Evolutionary conservation across 1,140 invertebrate species (phyloP), one percentile per base, ranked within the genome.

Genomic region (Oryzaephilus surinamensis): DNA sequence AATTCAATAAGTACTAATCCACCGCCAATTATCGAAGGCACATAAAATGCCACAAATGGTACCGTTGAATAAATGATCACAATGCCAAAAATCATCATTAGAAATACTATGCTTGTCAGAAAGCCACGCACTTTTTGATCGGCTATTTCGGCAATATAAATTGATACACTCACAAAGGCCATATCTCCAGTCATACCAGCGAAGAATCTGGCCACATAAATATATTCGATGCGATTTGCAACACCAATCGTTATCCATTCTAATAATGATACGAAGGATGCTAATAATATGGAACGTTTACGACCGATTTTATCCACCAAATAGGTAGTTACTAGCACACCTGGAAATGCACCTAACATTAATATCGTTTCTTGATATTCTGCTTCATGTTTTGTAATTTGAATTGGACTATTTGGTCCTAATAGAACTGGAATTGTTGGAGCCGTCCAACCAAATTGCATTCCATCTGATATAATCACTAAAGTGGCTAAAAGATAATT

Each of bases 231-330:
- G 7, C 44, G 51, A 2, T 45, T 46, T 6, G 69, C 59, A 21
- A 67, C 48, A 4, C 67, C 55, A 15, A 82, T 77, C 0, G 74
- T 38, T 0, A 63, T 16, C 77, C 78, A 84, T 3, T 77, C 76
- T 2, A 72, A 0, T 0, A 77, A 38, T 49, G 76, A 81, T 0
- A 75, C 75, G 1, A 68, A 19, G 0, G 72, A 61, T 0, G 74
- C 62, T 2, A 72, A 35, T 6, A 78, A 54, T 7, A 79, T 67
- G 0, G 74, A 68, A 13, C 54, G 54, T 53, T 77, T 81, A 2
- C 81, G 58, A 1, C 82, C 81, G 20, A 75, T 48, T 50, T 64
- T 70, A 49, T 83, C 77, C 1, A 80, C 67, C 5, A 72, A 41
- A 32, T 38, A 55, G 14, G 67, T 47, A 28, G 65, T 68, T 6